Evolutionary conservation across 2,797 vertebrate species (phyloP), one percentile per base, ranked within the genome.

Genomic region (Chloroceryle inda): DNA sequence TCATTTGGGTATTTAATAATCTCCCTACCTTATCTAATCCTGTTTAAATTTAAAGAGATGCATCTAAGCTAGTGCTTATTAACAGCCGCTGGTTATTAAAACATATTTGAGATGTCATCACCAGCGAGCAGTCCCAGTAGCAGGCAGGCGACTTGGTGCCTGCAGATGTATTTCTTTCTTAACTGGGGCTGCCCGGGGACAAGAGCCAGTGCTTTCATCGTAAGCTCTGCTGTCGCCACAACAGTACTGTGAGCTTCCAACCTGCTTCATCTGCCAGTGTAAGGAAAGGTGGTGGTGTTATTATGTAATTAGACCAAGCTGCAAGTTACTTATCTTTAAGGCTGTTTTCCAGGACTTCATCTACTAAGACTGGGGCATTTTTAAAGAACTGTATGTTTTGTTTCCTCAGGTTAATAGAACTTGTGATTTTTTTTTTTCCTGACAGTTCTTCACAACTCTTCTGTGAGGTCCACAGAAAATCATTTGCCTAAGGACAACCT

Each of bases 1-100:
- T 97, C 98, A 97, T 97, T 97, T 98, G 97, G 96, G 96, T 96
- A 96, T 97, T 97, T 98, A 98, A 98, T 98, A 97, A 97, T 95
- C 97, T 96, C 86, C 94, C 94, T 96, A 97, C 97, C 95, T 98
- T 98, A 97, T 97, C 97, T 96, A 97, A 97, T 98, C 93, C 96
- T 97, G 97, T 96, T 98, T 98, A 97, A 97, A 98, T 97, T 97
- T 98, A 97, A 98, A 98, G 97, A 97, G 95, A 97, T 97, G 95
- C 96, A 96, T 97, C 94, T 97, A 97, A 97, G 95, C 96, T 96
- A 94, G 89, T 38, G 93, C 96, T 97, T 97, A 97, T 98, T 98
- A 97, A 97, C 95, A 97, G 95, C 97, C 75, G 17, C 94, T 93
- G 95, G 96, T 96, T 96, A 97, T 97, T 97, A 98, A 97, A 97